Percentiles rank a stretch among this genome's conserved stretches.
These are phyloP conservation scores for Notocelia uddmanniana DNA, from an alignment of 2,888 invertebrate species.

Conservation along the genomic window DNA sequence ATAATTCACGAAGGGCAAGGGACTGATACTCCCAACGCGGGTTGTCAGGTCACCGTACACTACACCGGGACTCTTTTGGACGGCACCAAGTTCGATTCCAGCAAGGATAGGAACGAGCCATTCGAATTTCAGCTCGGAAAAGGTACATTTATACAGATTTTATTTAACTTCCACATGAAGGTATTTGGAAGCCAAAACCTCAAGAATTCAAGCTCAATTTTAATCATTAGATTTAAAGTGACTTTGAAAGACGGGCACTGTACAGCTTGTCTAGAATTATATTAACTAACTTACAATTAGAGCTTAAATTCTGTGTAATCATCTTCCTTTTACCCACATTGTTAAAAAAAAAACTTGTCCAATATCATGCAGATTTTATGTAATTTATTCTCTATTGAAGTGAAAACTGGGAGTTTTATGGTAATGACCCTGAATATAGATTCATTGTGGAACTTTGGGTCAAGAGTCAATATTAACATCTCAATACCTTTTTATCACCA, in stretches of 20 bases:
- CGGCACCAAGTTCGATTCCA: constrained; percentile 97
- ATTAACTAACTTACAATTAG: neutral
- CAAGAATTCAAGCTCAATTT: too few species aligned
- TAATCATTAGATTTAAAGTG: neutral
- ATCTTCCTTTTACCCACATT: neutral
- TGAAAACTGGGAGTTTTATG: constrained; percentile 9
- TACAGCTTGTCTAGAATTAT: too few species aligned
- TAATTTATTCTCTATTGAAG: constrained; percentile 28
- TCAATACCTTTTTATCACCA: constrained; percentile 1
- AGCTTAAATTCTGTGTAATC: neutral
- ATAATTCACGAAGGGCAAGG: constrained; percentile 91
- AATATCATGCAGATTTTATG: neutral
- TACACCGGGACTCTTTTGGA: constrained; percentile 95
- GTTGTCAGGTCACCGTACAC: constrained; percentile 91
- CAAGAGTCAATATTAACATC: constrained; percentile 28
- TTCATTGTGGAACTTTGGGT: constrained; percentile 19
- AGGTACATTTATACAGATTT: constrained; percentile 81
- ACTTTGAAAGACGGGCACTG: neutral
- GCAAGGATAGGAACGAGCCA: constrained; percentile 92
- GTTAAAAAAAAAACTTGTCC: neutral
- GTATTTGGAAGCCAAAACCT: neutral
- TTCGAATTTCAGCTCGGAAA: constrained; percentile 95
- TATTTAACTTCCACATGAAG: neutral
- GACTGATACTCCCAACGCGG: constrained; percentile 88
- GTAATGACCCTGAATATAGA: constrained; percentile 10